These are phyloP conservation scores for Microcebus jonahi DNA, from an alignment of 2,113 vertebrate genomes.

Conservation along the genomic window DNA sequence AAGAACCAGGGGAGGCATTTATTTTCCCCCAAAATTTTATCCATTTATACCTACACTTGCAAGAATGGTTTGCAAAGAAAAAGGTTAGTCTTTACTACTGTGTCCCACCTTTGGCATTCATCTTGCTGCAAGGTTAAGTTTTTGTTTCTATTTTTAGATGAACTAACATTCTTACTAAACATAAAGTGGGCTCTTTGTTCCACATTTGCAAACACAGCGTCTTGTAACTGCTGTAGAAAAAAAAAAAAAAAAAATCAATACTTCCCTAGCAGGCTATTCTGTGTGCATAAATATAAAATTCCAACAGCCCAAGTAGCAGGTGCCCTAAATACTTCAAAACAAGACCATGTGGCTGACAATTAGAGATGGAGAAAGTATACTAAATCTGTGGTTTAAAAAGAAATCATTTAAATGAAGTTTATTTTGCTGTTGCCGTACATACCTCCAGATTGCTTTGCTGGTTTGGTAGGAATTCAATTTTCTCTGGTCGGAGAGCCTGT, in stretches of 20 bases:
- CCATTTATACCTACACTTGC: background rate
- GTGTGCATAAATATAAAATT: slow-evolving; percentile 55
- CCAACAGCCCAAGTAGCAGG: slow-evolving; percentile 41
- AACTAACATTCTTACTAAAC: slow-evolving; percentile 64
- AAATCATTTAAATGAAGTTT: slow-evolving; percentile 53
- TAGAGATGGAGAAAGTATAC: background rate
- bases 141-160: slow-evolving; percentile 50
- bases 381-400: background rate
- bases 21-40: background rate
- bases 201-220: slow-evolving; percentile 72
- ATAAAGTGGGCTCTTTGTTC: slow-evolving; percentile 31
- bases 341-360: slow-evolving; percentile 54
- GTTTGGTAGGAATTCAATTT: background rate
- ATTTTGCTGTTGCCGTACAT: slow-evolving; percentile 38
- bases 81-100: background rate
- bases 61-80: background rate
- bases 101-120: background rate
- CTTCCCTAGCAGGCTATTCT: slow-evolving; percentile 57
- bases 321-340: slow-evolving; percentile 67
- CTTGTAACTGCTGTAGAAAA: slow-evolving; percentile 58
- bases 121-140: background rate
- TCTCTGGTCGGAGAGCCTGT: background rate
- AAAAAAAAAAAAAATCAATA: slow-evolving; percentile 52
- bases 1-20: background rate
- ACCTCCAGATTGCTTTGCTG: background rate